phyloP scores from a whole-genome alignment of 2,797 vertebrate genomes.

The Microchirus variegatus region DNA sequence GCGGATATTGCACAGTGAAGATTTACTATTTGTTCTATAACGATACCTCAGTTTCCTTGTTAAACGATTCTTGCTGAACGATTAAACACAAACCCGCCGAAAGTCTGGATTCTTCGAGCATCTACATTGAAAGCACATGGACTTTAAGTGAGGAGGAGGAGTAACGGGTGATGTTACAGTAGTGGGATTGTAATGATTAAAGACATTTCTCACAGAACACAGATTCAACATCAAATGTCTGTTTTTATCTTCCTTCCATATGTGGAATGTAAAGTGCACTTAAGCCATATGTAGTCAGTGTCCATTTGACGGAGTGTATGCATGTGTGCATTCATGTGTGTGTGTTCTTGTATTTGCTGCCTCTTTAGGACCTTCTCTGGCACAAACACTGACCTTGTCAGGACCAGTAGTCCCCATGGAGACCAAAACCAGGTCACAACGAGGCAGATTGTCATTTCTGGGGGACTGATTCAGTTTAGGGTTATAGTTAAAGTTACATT shows the following conservation, averaged over 20 bases:
- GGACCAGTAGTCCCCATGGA: too few species aligned
- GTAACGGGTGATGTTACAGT: slow-evolving; percentile 4
- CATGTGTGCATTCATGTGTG: not conserved
- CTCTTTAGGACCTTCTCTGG: slow-evolving; percentile 26
- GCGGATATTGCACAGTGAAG: not conserved
- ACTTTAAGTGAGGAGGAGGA: slow-evolving; percentile 15
- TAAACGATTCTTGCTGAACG: too few species aligned
- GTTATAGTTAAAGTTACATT: too few species aligned
- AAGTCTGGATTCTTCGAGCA: slow-evolving; percentile 11
- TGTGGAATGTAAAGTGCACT: slow-evolving; percentile 33
- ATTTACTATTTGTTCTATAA: not conserved
- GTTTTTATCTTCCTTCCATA: slow-evolving; percentile 29
- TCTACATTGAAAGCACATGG: slow-evolving; percentile 19
- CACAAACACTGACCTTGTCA: too few species aligned
- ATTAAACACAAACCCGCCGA: not conserved
- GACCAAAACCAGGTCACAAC: too few species aligned
- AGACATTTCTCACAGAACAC: slow-evolving; percentile 7
- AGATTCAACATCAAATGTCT: slow-evolving; percentile 51
- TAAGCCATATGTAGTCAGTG: slow-evolving; percentile 41
- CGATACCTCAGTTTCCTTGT: not conserved
- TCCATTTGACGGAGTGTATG: slow-evolving; percentile 1
- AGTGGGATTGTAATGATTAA: slow-evolving; percentile 40
- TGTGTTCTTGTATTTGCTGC: not conserved
- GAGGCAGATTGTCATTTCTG: too few species aligned
- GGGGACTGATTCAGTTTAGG: too few species aligned